A percentile compares a stretch with the other conserved stretches of the same genome.
Conservation (phyloP, 2,113 vertebrate genomes). For the Phrynocephalus versicolor region DNA sequence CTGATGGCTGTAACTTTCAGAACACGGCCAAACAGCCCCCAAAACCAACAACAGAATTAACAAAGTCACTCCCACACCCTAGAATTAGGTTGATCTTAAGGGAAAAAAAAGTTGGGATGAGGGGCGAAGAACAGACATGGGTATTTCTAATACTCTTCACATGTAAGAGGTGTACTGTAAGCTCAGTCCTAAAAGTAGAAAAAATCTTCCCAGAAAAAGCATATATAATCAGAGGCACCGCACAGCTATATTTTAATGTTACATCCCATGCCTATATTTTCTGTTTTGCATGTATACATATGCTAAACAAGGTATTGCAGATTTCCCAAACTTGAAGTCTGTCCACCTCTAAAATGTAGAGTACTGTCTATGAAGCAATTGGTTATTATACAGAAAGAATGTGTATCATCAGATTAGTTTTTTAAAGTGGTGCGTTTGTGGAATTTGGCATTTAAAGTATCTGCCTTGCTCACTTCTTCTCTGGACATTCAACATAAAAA, state of each 20-base stretch:
- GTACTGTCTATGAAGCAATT: not conserved
- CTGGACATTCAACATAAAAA: not conserved
- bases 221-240: not conserved
- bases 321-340: not conserved
- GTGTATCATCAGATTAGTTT: not conserved
- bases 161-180: no score
- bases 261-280: not conserved
- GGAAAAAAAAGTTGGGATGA: not conserved
- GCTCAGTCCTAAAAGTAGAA: not conserved
- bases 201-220: not conserved
- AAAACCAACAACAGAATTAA: no score
- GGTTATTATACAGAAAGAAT: not conserved
- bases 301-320: not conserved
- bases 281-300: not conserved
- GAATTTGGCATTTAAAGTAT: not conserved
- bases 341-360: not conserved
- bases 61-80: no score
- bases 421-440: not conserved
- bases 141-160: no score
- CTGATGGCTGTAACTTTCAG: no score
- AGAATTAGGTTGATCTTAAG: not conserved
- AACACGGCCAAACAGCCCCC: no score
- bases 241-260: not conserved
- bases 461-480: rapidly evolving
- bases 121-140: not conserved